Conservation (phyloP, 2,797 vertebrate genomes). For the Mus spretus region DNA sequence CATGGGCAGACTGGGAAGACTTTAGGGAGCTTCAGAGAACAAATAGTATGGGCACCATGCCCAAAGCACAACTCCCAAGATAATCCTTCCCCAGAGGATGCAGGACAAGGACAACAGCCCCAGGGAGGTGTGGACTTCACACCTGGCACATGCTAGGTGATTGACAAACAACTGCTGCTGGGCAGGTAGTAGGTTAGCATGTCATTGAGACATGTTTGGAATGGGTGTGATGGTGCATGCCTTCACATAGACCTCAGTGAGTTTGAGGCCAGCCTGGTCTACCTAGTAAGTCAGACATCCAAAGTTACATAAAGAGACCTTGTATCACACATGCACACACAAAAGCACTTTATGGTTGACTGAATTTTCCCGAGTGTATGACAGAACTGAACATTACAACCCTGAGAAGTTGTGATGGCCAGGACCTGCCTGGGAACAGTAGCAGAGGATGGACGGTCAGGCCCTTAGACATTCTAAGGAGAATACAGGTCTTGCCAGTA, state of each 20-base stretch:
- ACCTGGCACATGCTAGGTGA: neutral
- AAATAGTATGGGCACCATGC: neutral
- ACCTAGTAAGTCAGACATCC: neutral
- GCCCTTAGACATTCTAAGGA: neutral
- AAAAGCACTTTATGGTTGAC: neutral
- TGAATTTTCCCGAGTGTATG: neutral
- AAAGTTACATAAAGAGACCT: neutral
- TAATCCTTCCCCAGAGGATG: neutral
- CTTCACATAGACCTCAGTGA: neutral
- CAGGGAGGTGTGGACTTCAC: neutral
- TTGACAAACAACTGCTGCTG: neutral
- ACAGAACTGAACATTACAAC: neutral
- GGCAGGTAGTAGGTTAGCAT: neutral
- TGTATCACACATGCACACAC: neutral
- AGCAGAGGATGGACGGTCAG: neutral
- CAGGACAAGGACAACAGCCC: neutral
- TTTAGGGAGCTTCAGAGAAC: neutral
- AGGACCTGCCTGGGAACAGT: neutral
- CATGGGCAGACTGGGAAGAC: neutral
- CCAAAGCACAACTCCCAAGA: conserved; percentile 11
- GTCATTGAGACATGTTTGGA: neutral
- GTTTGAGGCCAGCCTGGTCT: neutral
- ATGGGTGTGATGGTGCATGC: neutral
- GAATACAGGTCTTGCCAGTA: neutral
- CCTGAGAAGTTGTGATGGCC: neutral